Conservation (phyloP, 1,140 invertebrate genomes). For the Zaprionus inermis region DNA sequence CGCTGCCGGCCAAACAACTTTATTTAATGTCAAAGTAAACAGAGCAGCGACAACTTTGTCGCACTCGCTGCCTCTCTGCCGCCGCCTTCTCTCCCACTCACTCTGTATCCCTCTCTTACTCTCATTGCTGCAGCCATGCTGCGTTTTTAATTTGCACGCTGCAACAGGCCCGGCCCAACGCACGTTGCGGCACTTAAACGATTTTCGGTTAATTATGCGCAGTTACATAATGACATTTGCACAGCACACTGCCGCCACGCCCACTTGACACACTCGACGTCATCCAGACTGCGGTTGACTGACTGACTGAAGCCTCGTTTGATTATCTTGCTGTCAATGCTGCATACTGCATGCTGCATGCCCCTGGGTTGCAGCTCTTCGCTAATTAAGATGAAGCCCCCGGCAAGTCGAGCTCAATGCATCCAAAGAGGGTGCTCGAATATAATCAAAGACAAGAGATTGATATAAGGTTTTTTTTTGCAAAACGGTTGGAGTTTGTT, state of each 20-base stretch:
- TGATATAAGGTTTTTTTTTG: too few species aligned
- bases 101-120: neutral
- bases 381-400: neutral
- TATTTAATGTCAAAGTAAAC: constrained; percentile 82
- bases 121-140: constrained; percentile 8
- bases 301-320: constrained; percentile 18
- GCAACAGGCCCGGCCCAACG: constrained; percentile 32
- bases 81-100: neutral
- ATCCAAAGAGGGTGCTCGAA: neutral
- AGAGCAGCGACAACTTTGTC: constrained; percentile 31
- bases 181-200: constrained; percentile 60
- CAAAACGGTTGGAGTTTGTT: too few species aligned
- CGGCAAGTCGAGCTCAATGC: neutral
- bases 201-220: constrained; percentile 79
- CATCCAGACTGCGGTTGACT: constrained; percentile 7
- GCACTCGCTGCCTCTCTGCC: constrained; percentile 9
- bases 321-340: constrained; percentile 36
- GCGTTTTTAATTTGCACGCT: constrained; percentile 75
- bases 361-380: neutral
- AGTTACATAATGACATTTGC: constrained; percentile 74
- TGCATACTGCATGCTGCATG: neutral
- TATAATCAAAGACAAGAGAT: too few species aligned
- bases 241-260: constrained; percentile 36
- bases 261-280: constrained; percentile 10
- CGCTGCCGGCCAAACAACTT: constrained; percentile 71